Base-by-base conservation (phyloP, 2,797 vertebrate species). In the Parambassis ranga region DNA sequence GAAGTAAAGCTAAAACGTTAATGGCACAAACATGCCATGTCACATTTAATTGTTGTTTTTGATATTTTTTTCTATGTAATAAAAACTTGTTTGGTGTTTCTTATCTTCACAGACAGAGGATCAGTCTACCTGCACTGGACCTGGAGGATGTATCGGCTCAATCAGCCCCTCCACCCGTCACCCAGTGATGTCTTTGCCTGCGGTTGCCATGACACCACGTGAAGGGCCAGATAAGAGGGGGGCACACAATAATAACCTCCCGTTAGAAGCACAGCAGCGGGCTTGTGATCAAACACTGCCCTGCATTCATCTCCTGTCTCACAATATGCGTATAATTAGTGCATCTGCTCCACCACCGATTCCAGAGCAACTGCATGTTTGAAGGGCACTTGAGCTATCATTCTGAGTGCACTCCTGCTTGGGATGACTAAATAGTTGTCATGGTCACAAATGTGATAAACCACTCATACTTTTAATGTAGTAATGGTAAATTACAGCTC, bases 181-280 rank as follows among this genome's bases (percentile, higher is more conserved):
- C 38, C 2, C 8, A 77, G 18, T 16, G 10, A 58, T 50, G 44
- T 73, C 73, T 80, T 71, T 77, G 59, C 61, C 69, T 63, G 60
- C 35, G 2, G 89, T 93, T 89, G 50, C 89, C 81, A 91, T 90
- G 83, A 23, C 24, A 87, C 86, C 10, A 48, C 80, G 81, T 91
- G 78, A 90, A 93, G 90, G 82, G 77, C 78, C 78, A 72, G 89
- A 92, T 91, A 91, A 93, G 89, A 89, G 84, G 79, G 64, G 32
- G 38, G 38, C 61, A 70, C 77, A 90, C 83, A 92, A 91, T 87
- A 82, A 81, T 87, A 82, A 81, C 55, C 72, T 74, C 57, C 72
- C 73, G 79, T 89, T 82, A 82, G 86, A 89, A 70, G 64, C 77
- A 15, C 79, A 27, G 59, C 48, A 16, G 81, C 64, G 59, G 74